Evolutionary conservation across 2,888 invertebrate species (phyloP), one percentile per base, ranked within the genome.

Genomic region (Eupithecia centaureata): DNA sequence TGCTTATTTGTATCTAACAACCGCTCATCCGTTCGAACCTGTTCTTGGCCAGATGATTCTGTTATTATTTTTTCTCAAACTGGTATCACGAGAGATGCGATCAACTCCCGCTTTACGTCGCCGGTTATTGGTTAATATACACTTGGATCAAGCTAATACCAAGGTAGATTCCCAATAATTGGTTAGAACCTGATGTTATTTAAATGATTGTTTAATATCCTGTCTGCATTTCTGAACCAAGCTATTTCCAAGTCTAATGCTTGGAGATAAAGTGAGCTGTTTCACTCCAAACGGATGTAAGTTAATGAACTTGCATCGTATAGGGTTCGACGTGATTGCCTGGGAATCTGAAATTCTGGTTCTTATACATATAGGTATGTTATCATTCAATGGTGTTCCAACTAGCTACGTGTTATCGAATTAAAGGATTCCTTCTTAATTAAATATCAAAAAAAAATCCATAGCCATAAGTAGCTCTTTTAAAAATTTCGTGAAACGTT

Each of bases 1-100:
- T 32, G 32, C 57, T 33, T 57, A 57, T 57, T 18, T 79, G 73
- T 77, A 77, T 78, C 71, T 67, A 57, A 70, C 65, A 18, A 64
- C 81, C 80, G 78, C 83, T 84, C 87, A 86, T 86, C 86, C 86
- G 82, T 76, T 75, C 72, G 71, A 92, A 92, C 92, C 90, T 77
- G 92, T 92, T 91, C 83, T 84, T 73, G 79, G 73, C 76, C 88
- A 88, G 86, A 90, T 90, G 86, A 91, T 88, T 87, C 88, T 90
- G 87, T 90, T 90, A 86, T 90, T 90, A 87, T 89, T 88, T 89
- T 89, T 90, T 89, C 76, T 76, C 76, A 66, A 78, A 76, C 76
- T 78, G 78, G 77, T 79, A 80, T 80, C 82, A 78, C 74, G 71
- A 74, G 12, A 77, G 79, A 77, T 76, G 79, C 79, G 74, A 76